Conservation (phyloP, 2,797 vertebrate species). For the Halcyon badia region DNA sequence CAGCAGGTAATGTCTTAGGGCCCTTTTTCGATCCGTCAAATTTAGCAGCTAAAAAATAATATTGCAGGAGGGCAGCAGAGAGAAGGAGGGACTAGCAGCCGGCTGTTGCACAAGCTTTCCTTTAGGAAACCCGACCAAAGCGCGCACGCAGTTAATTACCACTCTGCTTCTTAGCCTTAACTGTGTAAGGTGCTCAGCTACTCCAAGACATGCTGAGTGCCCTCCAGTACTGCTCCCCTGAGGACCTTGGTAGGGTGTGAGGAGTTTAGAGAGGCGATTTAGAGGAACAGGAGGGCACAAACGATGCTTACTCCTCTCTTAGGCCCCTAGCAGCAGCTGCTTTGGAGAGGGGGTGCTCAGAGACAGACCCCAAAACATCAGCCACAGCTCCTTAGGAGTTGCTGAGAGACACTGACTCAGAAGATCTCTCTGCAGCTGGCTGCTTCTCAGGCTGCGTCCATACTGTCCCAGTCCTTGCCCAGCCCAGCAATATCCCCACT, state of each 20-base stretch:
- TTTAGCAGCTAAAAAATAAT: neutral
- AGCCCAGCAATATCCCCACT: neutral
- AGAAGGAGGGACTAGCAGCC: neutral
- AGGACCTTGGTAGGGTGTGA: neutral
- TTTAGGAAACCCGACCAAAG: neutral
- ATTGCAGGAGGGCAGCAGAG: neutral
- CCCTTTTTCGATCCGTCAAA: neutral
- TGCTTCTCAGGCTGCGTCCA: neutral
- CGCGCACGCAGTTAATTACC: neutral
- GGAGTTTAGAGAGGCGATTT: neutral
- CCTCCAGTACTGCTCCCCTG: neutral
- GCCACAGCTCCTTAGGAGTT: neutral
- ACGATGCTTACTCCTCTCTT: neutral
- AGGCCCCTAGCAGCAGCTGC: neutral
- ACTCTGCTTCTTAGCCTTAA: neutral
- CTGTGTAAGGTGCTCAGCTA: rapidly evolving
- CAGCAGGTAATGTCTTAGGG: neutral
- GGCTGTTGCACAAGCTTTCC: neutral
- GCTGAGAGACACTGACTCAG: neutral
- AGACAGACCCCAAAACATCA: neutral
- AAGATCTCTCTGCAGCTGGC: neutral
- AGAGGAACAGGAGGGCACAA: neutral
- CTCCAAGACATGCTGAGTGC: neutral
- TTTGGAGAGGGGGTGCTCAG: neutral
- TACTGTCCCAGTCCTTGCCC: neutral